These are phyloP conservation scores for Sinocyclocheilus anshuiensis DNA, from an alignment of 2,113 vertebrate species.

Conservation along the genomic window DNA sequence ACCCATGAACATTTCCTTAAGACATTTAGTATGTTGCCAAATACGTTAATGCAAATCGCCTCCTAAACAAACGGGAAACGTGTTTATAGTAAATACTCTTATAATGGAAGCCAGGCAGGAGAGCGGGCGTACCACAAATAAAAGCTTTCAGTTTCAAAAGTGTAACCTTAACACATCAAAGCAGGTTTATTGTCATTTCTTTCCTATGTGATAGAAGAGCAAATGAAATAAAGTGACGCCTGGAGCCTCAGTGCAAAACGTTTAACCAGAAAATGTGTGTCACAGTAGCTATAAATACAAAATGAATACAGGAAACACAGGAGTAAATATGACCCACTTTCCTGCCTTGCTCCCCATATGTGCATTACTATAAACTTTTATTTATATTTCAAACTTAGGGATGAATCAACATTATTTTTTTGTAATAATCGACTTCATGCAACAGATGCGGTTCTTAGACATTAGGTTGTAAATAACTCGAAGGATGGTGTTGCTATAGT, in stretches of 20 bases:
- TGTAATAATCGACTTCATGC: not conserved
- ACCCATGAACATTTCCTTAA: not conserved
- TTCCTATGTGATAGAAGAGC: not conserved
- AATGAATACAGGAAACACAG: not conserved
- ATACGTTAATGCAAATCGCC: not conserved
- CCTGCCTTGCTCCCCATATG: not conserved
- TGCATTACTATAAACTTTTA: too few relatives aligned
- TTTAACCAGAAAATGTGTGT: not conserved
- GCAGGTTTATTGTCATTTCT: not conserved
- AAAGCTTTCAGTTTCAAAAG: not conserved
- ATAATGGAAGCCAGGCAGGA: not conserved
- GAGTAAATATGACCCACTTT: not conserved
- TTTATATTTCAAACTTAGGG: not conserved
- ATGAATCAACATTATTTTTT: not conserved
- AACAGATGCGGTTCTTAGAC: not conserved
- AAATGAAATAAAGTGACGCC: not conserved
- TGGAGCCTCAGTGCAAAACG: not conserved
- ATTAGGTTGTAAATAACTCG: not conserved
- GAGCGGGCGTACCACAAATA: not conserved
- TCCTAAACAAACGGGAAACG: not conserved
- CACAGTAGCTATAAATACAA: not conserved
- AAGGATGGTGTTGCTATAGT: not conserved
- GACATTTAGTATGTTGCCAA: not conserved
- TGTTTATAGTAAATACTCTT: constrained; percentile 6
- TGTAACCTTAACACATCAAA: not conserved